Base-by-base conservation (phyloP, 2,888 invertebrate genomes). In the Oscheius sp. region DNA sequence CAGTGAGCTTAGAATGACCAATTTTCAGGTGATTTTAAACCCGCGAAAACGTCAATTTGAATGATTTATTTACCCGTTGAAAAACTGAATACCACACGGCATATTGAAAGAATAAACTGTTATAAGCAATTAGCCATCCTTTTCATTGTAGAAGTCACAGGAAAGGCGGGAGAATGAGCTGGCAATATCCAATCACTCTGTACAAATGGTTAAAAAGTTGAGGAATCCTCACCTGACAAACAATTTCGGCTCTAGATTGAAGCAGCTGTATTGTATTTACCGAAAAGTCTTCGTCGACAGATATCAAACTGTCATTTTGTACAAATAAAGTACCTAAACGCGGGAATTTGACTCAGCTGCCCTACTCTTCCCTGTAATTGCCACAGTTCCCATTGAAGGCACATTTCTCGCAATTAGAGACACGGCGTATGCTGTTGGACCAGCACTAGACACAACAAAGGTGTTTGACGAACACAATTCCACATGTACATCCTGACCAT, bases 331-430 rank as follows among this genome's bases (percentile, higher is more conserved):
- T 72, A 2, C 80, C 74, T 74, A 58, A 35, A 35, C 9, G 35
- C 9, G 3, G 35, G 9, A 35, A 6, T 35, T 35, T 35, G 35
- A 35, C 9, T 35, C 5, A 9, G 35, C 3, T 35, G 35, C 35
- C 9, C 5, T 58, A 21, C n/a, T 45, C 66, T 12, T 35, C 69
- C 76, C 82, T 23, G 76, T 75, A 7, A 82, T 78, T 2, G 80
- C 82, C 6, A 82, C 80, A 9, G 77, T 82, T 29, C 82, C 82
- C 80, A 82, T 77, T 3, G 73, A 46, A 46, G 76, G 79, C 0
- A 82, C 80, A 52, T 80, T 79, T 58, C 73, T 58, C 2, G 79
- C 76, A 45, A 82, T 74, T 46, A 82, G 73, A 27, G 78, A 72
- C n/a, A 79, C 75, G 0, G 82, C 76, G 52, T 82, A 66, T 16